A percentile compares a stretch with the other conserved stretches of the same genome.
These are phyloP conservation scores for Scelioninae gen. 1 DNA, from an alignment of 2,888 invertebrate genomes.

Conservation along the genomic window DNA sequence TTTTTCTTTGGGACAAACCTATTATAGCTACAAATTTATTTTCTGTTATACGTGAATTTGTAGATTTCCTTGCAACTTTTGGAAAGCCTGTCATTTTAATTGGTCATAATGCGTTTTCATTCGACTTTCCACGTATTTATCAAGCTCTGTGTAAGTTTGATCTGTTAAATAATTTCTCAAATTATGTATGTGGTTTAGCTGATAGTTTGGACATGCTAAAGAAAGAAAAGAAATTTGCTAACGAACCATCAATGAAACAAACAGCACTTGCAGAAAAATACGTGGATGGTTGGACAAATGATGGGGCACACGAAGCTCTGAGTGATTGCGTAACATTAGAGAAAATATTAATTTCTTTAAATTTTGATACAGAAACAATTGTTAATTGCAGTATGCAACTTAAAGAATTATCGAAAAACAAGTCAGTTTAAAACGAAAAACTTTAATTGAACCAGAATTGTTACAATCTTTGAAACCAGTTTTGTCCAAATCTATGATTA, in stretches of 20 bases:
- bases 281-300: not conserved
- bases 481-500: slow-evolving; percentile 32
- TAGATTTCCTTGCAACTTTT: slow-evolving; percentile 9
- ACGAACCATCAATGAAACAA: slow-evolving; percentile 35
- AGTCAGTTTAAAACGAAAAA: not conserved
- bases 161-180: slow-evolving; percentile 22
- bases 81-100: slow-evolving; percentile 34
- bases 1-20: slow-evolving; percentile 11
- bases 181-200: slow-evolving; percentile 11
- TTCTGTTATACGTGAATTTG: slow-evolving; percentile 20
- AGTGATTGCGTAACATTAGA: slow-evolving; percentile 16
- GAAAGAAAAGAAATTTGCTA: not conserved
- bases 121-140: slow-evolving; percentile 44
- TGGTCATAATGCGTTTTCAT: slow-evolving; percentile 32
- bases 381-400: not conserved
- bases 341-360: no score
- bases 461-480: slow-evolving; percentile 5
- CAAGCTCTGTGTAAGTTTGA: slow-evolving; percentile 1
- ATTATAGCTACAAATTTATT: slow-evolving; percentile 6
- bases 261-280: slow-evolving; percentile 30
- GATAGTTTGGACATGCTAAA: slow-evolving; percentile 31
- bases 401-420: slow-evolving; percentile 8
- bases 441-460: slow-evolving; percentile 5
- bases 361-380: not conserved
- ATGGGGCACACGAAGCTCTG: slow-evolving; percentile 31